Percentiles rank a stretch among this genome's conserved stretches.
Conservation (phyloP, 2,113 vertebrate genomes). For the Halichoeres trimaculatus region DNA sequence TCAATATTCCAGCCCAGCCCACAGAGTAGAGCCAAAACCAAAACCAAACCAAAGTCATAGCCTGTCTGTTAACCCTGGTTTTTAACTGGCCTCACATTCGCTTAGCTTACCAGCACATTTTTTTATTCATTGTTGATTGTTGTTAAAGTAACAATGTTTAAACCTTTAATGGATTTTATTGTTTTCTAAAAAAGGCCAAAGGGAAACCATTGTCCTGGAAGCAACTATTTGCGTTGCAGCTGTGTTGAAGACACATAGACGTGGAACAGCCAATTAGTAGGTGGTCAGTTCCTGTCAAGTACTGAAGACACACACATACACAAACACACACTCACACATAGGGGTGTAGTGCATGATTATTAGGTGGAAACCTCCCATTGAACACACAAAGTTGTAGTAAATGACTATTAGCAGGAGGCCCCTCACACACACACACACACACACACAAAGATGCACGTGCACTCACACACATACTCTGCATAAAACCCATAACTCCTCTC, state of each 20-base stretch:
- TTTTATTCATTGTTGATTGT: no score
- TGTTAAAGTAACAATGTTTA: no score
- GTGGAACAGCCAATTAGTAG: background rate
- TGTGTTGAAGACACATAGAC: background rate
- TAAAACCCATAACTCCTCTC: constrained; percentile 23
- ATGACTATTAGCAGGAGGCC: constrained; percentile 41
- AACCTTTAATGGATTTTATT: no score
- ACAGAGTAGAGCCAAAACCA: no score
- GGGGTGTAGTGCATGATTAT: constrained; percentile 38
- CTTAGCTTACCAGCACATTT: no score
- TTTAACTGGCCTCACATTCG: no score
- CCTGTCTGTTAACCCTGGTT: no score
- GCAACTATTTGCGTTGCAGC: background rate
- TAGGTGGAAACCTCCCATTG: constrained; percentile 44
- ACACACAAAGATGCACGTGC: constrained; percentile 1
- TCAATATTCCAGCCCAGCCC: no score
- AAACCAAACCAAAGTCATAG: no score
- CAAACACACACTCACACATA: constrained; percentile 9
- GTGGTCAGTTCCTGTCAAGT: constrained; percentile 26
- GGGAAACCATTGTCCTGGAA: no score
- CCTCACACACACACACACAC: no score
- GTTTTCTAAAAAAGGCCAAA: no score
- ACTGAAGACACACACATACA: background rate
- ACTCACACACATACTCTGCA: constrained; percentile 3
- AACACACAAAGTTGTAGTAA: constrained; percentile 42